Base-by-base conservation (phyloP, 2,888 invertebrate species). In the Adelphocoris suturalis region DNA sequence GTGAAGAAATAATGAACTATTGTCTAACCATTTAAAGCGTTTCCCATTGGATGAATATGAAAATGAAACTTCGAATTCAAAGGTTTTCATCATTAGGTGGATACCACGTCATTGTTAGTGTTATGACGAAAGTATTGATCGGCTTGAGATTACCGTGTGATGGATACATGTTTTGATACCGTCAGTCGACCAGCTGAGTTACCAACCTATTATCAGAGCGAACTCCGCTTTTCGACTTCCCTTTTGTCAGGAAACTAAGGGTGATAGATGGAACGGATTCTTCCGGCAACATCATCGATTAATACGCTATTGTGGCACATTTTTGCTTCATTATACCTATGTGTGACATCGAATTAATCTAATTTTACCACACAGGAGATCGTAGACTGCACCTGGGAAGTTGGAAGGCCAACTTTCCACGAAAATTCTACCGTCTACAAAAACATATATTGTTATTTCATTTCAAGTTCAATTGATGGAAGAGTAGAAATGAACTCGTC, bases 241-340 rank as follows among this genome's bases (percentile, higher is more conserved):
- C n/a, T 11, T 7, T 76, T 76, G 76, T 76, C 14, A 28, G 0
- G 28, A 76, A 61, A 76, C 27, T 11, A 28, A 14, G 28, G 76
- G 76, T 76, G 76, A 76, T 76, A 13, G 46, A 76, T 76, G 76
- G 28, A 76, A 28, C 46, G 19, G 14, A 76, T 76, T n/a, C 76
- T 76, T 76, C 76, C 76, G 76, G 76, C 76, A 76, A 61, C 46
- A 76, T 5, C 28, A 76, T 76, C 76, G 16, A 76, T 76, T 76
- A 4, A 3, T 28, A 19, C 37, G 76, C 46, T 76, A 11, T 46
- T 37, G 76, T 46, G 46, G 28, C 2, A 27, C 46, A 46, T 76
- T 76, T n/a, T 76, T 76, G 61, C 61, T n/a, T 61, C 61, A n/a
- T 52, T 11, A 7, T 9, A 14, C n/a, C 19, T n/a, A 19, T 61